Evolutionary conservation across 2,797 vertebrate genomes (phyloP), one percentile per base, ranked within the genome.

Genomic region (Nannoperca obscura): DNA sequence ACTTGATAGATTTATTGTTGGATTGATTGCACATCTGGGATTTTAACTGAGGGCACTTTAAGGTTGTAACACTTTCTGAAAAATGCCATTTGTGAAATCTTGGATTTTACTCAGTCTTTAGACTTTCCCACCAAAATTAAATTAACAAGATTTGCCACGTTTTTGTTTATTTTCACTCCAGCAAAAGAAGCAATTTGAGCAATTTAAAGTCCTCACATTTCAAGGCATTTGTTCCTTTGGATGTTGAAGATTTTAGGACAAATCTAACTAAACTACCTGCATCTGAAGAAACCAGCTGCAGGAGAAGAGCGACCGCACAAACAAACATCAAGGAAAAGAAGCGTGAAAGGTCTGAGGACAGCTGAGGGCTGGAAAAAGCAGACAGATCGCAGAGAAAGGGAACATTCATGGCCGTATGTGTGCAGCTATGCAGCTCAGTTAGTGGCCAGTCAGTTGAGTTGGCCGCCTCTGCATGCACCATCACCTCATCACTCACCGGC

Each of bases 401-500:
- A 90, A 88, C 85, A 87, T 85, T 90, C 85, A 89, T 82, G 57
- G 71, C 53, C 8, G 47, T 76, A n/a, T 71, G 81, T 78, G 79
- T 55, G 80, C 82, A 64, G 83, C 82, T 82, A 32, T 47, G 66
- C 53, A 65, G 78, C 54, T 82, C 73, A 81, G 76, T 76, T 20
- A 49, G 74, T 68, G 81, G 82, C 64, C 75, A 46, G 73, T 86
- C 60, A 19, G 76, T 40, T 40, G 75, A 36, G 60, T 63, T 83
- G 83, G 87, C 84, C 59, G 46, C 60, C 76, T 67, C 82, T 59
- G 49, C 70, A 20, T 66, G 85, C 86, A 60, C 87, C 78, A 38
- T 92, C 92, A 94, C 93, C 91, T 94, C 93, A 94, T 94, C 89
- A 90, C 78, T 94, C 91, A 92, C 13, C 54, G 34, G 76, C 64